A percentile compares a stretch with the other conserved stretches of the same genome.
phyloP scores from a whole-genome alignment of 2,888 invertebrate genomes.

The Cremastobaeus sp. region DNA sequence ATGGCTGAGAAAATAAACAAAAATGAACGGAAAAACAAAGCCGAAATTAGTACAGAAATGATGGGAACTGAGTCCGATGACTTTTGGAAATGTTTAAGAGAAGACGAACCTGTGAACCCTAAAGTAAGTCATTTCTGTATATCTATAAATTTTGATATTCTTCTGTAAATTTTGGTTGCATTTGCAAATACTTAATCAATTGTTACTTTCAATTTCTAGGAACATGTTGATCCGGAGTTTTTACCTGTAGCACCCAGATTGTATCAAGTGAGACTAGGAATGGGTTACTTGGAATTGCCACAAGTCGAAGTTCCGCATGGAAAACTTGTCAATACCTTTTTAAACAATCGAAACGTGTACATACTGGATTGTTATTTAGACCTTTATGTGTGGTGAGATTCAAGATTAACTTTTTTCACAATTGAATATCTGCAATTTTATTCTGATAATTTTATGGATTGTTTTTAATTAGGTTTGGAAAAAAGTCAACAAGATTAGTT shows the following conservation, averaged over 20 bases:
- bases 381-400: constrained; percentile 95
- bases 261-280: constrained; percentile 97
- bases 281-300: constrained; percentile 98
- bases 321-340: constrained; percentile 86
- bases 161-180: no score
- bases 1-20: constrained; percentile 99
- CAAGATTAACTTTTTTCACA: background rate
- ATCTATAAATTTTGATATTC: no score
- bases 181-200: no score
- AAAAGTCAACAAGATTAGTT: constrained; percentile 96
- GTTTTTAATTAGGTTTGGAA: constrained; percentile 99
- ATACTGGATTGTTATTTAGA: constrained; percentile 96
- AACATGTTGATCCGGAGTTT: constrained; percentile 86
- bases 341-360: constrained; percentile 96
- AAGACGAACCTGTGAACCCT: constrained; percentile 74
- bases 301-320: constrained; percentile 90
- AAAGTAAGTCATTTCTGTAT: constrained; percentile 77
- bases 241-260: constrained; percentile 85
- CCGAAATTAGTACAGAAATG: constrained; percentile 90
- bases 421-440: no score
- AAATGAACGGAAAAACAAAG: constrained; percentile 96
- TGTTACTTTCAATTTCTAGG: constrained; percentile 79
- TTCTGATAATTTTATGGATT: no score
- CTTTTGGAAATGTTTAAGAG: constrained; percentile 89
- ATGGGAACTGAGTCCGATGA: constrained; percentile 90